Base-by-base conservation (phyloP, 1,140 invertebrate species). In the Acromyrmex charruanus region DNA sequence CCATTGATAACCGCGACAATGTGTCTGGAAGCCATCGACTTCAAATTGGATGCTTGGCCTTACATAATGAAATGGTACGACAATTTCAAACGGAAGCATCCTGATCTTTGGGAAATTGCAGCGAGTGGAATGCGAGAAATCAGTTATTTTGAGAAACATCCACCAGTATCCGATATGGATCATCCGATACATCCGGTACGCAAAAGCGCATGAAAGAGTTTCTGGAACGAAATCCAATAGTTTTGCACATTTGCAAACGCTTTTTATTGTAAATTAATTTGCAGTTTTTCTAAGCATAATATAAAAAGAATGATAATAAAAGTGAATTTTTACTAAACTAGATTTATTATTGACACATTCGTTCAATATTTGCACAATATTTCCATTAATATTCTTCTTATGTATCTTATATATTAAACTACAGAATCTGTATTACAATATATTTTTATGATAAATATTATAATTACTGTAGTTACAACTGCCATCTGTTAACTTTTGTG, bases 121-220 rank as follows among this genome's bases (percentile, higher is more conserved):
- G 96, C 95, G 86, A 95, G 88, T 31, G 97, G 96, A 28, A 97
- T 97, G 96, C 96, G 96, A 82, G 97, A 97, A 92, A 96, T 98
- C 10, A 95, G 93, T 77, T 93, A 96, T 14, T 97, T 96, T 88
- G 96, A 96, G 58, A 96, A 96, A 39, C 97, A 97, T 95, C 97
- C 97, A 12, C 97, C 97, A 4, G 96, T 97, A 39, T 96, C 96
- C 12, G 94, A 96, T 86, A 95, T 97, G 94, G 94, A 96, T 53
- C 97, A 97, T 94, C 97, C 97, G n/a, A 96, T 97, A 86, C 97
- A 97, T 95, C 97, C 97, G 28, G 93, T 96, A 21, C 95, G 97
- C 49, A 84, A 96, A 96, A 94, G 2, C 21, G n/a, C n/a, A 2
- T 82, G 53, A 82, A 44, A 25, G n/a, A 55, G 4, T 66, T 68